Conservation (phyloP, 2,888 invertebrate species). For the Alentia gelatinosa region DNA sequence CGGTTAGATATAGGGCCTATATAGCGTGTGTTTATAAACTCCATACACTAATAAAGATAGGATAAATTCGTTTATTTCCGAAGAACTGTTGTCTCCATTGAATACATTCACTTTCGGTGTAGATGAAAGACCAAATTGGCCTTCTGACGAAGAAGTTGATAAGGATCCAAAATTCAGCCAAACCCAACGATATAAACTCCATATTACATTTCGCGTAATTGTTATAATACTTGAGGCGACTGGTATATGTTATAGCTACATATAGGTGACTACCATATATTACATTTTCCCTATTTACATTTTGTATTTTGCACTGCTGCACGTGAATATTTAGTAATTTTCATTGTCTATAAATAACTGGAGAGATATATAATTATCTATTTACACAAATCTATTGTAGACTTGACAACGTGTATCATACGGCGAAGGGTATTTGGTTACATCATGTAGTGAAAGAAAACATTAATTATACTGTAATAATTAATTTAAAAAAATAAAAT, state of each 20-base stretch:
- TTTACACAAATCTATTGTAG: too few species aligned
- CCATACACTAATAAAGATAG: not conserved
- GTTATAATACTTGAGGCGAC: not conserved
- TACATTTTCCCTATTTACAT: slow-evolving; percentile 11
- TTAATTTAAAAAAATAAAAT: too few species aligned
- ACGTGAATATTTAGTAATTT: not conserved
- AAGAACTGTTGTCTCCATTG: not conserved
- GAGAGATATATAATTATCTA: not conserved
- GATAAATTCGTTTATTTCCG: not conserved
- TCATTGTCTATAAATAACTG: not conserved
- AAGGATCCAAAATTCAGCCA: not conserved
- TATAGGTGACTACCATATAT: not conserved
- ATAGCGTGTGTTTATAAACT: too few species aligned
- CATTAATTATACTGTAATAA: too few species aligned
- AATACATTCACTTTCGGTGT: not conserved
- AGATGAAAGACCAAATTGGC: not conserved
- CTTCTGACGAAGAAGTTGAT: not conserved
- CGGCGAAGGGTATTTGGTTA: too few species aligned
- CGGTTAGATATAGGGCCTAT: too few species aligned
- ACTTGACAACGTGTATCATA: too few species aligned
- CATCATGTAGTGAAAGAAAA: too few species aligned
- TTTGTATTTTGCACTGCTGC: slow-evolving; percentile 43
- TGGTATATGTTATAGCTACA: not conserved
- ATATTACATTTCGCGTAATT: not conserved
- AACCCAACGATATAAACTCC: not conserved